Evolutionary conservation across 2,888 invertebrate genomes (phyloP), one percentile per base, ranked within the genome.

Genomic region (Philaethria dido): DNA sequence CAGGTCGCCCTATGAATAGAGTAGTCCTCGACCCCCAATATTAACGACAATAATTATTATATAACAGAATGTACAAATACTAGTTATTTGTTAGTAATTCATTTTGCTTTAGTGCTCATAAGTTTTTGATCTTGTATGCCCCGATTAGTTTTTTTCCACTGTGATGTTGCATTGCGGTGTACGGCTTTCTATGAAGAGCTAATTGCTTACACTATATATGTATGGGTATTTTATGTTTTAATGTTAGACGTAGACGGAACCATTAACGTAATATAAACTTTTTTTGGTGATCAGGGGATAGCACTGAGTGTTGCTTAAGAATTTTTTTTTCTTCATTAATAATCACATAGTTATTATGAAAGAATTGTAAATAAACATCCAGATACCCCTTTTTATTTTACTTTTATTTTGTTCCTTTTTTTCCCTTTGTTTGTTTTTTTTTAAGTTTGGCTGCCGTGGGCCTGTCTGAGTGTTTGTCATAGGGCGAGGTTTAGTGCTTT

Each of bases 281-380:
- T 14, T 39, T 87, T 86, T 89, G 92, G 89, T 87, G 80, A 83
- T 84, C 81, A 82, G 82, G 89, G 90, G 87, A 83, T 80, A 83
- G 86, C 84, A 85, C 81, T 81, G 84, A 84, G 22, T 83, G 88
- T 88, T 84, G 88, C 86, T 84, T 85, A 80, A 84, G 82, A 50
- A 33, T 39, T 83, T 87, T 88, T 83, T 88, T 87, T 85, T 85
- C 86, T 89, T 87, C 82, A 80, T 86, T 89, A 86, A 89, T 92
- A 89, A 89, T 89, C 87, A 77, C 78, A 82, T 88, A 85, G 85
- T 89, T 89, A 89, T 89, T 89, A 89, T 89, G 90, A 86, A 83
- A 86, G 84, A 88, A 87, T 84, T 92, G 92, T 92, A 92, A 92
- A 92, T 92, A 92, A 92, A 92, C 90, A 91, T 90, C 89, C 89